Base-by-base conservation (phyloP, 2,113 vertebrate species). In the Microcebus jonahi region DNA sequence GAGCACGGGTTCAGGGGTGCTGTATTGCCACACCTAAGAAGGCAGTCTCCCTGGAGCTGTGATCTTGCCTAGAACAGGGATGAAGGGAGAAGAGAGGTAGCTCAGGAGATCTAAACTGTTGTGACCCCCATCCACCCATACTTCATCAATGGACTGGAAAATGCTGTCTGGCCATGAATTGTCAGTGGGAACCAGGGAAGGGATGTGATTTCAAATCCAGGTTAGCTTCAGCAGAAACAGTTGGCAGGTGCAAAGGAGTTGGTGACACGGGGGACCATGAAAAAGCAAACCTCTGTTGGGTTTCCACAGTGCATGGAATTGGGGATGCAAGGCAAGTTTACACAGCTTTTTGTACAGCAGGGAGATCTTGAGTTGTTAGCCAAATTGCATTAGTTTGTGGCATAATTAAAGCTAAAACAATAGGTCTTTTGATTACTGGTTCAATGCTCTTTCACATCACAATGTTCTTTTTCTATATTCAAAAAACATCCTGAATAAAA, bases 251-350 rank as follows among this genome's bases (percentile, higher is more conserved):
- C 3, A 45, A 73, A 91, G 31, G 68, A 80, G 6, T 5, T n/a
- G 25, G 17, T 45, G 17, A 81, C 65, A 57, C 36, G 61, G 11
- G 20, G 34, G 25, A 57, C 21, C 27, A 39, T 8, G 18, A 81
- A 82, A 81, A 82, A 71, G 76, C 10, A 82, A 85, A 48, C 39
- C 31, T 82, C 48, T n/a, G 12, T 2, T 89, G 36, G 1, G 11
- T 59, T 95, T 89, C 59, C 61, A 87, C 39, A 92, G 13, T 88
- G 85, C 70, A 50, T 36, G 17, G 86, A 85, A 91, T 21, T 82
- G 36, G 9, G 31, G 50, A 68, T 27, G 77, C 23, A 34, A 31
- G 61, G 50, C 8, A 71, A 89, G 45, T 75, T 57, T 53, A 77
- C 48, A 48, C 18, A 59, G 68, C 7, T 73, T 93, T 97, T 36